phyloP scores from a whole-genome alignment of 2,888 invertebrate genomes.

The Dryadula phaetusa region DNA sequence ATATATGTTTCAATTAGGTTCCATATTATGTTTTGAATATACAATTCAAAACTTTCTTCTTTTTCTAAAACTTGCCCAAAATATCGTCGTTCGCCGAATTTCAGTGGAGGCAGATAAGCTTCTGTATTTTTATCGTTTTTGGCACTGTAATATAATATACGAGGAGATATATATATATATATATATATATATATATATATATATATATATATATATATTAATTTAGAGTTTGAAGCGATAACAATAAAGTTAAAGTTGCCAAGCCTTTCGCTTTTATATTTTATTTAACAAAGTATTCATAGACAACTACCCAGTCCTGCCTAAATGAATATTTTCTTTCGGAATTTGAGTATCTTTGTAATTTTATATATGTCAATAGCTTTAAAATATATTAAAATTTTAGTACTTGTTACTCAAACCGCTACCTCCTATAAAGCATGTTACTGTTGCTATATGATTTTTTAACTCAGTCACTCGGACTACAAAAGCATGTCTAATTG shows the following conservation, averaged over 20 bases:
- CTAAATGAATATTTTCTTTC: too few species aligned
- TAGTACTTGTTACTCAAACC: slow-evolving; percentile 57
- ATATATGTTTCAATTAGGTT: slow-evolving; percentile 55
- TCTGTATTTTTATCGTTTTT: slow-evolving; percentile 62
- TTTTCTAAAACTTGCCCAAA: slow-evolving; percentile 61
- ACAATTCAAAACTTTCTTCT: slow-evolving; percentile 51
- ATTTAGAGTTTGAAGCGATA: too few species aligned
- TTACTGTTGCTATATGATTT: slow-evolving; percentile 54
- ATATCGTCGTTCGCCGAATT: slow-evolving; percentile 65
- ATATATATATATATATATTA: too few species aligned
- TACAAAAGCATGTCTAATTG: slow-evolving; percentile 67
- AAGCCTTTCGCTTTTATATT: too few species aligned
- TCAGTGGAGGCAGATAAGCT: slow-evolving; percentile 62
- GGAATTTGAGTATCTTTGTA: background rate
- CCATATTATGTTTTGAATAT: slow-evolving; percentile 63
- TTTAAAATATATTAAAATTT: slow-evolving; percentile 28
- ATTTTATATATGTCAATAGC: background rate
- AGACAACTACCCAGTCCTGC: too few species aligned
- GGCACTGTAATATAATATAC: slow-evolving; percentile 52
- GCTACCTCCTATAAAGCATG: slow-evolving; percentile 54
- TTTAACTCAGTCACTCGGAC: slow-evolving; percentile 63
- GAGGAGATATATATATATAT: too few species aligned
- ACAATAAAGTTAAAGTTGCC: too few species aligned
- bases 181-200: too few species aligned
- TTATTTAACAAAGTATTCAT: too few species aligned